Evolutionary conservation across 2,888 invertebrate genomes (phyloP), one percentile per base, ranked within the genome.

Genomic region (Helleia helle): DNA sequence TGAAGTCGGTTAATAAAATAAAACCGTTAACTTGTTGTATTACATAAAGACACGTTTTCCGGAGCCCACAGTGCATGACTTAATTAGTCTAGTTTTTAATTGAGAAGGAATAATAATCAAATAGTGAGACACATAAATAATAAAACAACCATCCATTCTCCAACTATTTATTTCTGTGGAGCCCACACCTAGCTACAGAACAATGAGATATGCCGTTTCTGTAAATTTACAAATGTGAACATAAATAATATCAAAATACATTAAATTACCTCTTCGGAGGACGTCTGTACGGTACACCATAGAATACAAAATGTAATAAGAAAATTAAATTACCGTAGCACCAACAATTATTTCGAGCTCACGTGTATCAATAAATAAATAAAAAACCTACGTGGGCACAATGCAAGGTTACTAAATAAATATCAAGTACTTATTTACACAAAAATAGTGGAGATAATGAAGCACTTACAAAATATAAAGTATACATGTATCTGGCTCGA

Each of bases 211-310:
- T 84, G 83, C 73, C 61, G 62, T 70, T 77, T 81, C 65, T 73
- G 67, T 77, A 69, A 76, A 81, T 81, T 74, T 81, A 84, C 80
- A 81, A 79, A 77, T 70, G 56, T 68, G 64, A 80, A 75, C 76
- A 76, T 83, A 81, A 79, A 81, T 79, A 73, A 77, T 81, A 84
- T 76, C 74, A 81, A 81, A 81, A 80, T 81, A 80, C 73, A 66
- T 67, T 62, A 61, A 54, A 62, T 51, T 55, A 39, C 22, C 11
- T 11, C 11, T 18, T 12, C 34, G 8, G 9, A 18, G 18, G 5
- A 15, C 31, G 17, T 9, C 1, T 9, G 14, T 29, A 31, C 47
- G 11, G 31, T 18, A 31, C 17, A 31, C 31, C 18, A 17, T 29
- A 14, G n/a, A 30, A 30, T 18, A 40, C 42, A 51, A 53, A 48